Evolutionary conservation across 2,797 vertebrate species (phyloP), one percentile per base, ranked within the genome.

Genomic region (Mus minutoides): DNA sequence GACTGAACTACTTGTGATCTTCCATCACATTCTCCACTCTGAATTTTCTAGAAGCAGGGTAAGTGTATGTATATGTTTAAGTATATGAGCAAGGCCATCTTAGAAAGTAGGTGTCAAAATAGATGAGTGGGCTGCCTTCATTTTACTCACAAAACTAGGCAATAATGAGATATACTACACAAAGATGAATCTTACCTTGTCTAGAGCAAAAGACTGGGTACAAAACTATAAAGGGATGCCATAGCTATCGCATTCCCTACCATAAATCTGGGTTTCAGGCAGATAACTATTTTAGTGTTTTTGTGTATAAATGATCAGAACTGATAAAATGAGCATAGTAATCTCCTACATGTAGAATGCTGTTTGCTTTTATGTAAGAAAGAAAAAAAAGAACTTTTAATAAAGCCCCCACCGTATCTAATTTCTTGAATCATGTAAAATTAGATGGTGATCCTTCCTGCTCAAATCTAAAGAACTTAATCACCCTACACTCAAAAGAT

Each of bases 371-470:
- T 84, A 52, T 37, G 0, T 78, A 40, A 46, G 26, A 91, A 79
- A 52, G 1, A 34, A 58, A 3, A 88, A 79, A 19, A 62, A 90
- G 46, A 83, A 89, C 78, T 37, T 5, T 62, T 76, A 79, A 52
- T 85, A 60, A 46, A 34, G 37, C 17, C 11, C 0, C 54, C 69
- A 56, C 10, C 52, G 13, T 77, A 22, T 60, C 22, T 78, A 52
- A 91, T n/a, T 86, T 94, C 24, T 89, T 87, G 12, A 85, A 77
- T 90, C 5, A 6, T 76, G 31, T 40, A 77, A 91, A 64, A 90
- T 24, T 34, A 88, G 75, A 82, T 19, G 21, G 21, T 17, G 0
- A 16, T 29, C 4, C 7, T 88, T 24, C 31, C 24, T 56, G 58
- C 8, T 3, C 8, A 37, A 69, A 37, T 56, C 54, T 79, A 79